Conservation (phyloP, 2,113 vertebrate species). For the Bostrychus sinensis region DNA sequence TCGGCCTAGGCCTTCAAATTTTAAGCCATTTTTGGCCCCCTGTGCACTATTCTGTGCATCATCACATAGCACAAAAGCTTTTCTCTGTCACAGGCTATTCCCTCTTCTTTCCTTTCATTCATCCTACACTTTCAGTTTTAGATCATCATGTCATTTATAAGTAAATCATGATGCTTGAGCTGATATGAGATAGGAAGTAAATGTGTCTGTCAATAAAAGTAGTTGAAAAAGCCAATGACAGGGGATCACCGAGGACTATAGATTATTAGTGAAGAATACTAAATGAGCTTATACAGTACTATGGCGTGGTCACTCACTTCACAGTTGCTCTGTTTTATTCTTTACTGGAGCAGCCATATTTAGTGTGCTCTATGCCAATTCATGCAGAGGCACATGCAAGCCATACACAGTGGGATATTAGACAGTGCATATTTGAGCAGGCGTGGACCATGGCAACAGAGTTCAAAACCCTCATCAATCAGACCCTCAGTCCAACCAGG, state of each 20-base stretch:
- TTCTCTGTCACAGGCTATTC: background rate
- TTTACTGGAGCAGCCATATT: background rate
- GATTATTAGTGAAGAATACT: constrained; percentile 24
- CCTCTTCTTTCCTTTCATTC: constrained; percentile 5
- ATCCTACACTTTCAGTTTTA: constrained; percentile 17
- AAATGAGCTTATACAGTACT: constrained; percentile 15
- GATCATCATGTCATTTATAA: constrained; percentile 44
- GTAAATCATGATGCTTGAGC: constrained; percentile 39
- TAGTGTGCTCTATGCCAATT: background rate
- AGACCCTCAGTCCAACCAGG: constrained; percentile 47
- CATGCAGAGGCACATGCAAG: constrained; percentile 18
- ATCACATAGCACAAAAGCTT: constrained; percentile 5
- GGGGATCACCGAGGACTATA: constrained; percentile 15
- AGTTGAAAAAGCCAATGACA: constrained; percentile 27
- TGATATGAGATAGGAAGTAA: constrained; percentile 26
- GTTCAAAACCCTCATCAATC: constrained; percentile 69
- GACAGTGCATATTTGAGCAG: constrained; percentile 51
- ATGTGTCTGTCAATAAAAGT: constrained; percentile 34
- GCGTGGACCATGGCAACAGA: constrained; percentile 48
- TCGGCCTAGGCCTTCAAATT: constrained; percentile 13
- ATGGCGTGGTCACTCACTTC: background rate
- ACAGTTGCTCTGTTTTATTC: no score
- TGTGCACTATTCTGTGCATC: background rate
- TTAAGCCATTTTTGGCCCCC: constrained; percentile 1
- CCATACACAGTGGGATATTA: constrained; percentile 32